These are phyloP conservation scores for Athalia circularis DNA, from an alignment of 2,888 invertebrate genomes.

Conservation along the genomic window DNA sequence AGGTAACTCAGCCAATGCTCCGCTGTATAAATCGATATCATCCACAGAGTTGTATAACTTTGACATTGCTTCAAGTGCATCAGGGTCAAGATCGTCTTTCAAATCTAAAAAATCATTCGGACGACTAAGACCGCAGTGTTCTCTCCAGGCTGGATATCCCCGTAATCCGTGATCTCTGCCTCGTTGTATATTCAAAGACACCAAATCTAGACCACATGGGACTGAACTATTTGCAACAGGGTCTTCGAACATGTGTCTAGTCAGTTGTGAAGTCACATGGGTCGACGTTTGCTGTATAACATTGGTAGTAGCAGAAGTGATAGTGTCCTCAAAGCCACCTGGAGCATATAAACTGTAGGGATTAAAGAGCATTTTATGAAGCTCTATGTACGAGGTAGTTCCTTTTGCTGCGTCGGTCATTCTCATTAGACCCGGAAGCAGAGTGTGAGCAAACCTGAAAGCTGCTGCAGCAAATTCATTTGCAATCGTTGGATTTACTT, in stretches of 20 bases:
- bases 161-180: slow-evolving; percentile 93
- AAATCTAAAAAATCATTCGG: slow-evolving; percentile 82
- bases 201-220: slow-evolving; percentile 87
- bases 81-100: slow-evolving; percentile 79
- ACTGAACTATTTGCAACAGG: slow-evolving; percentile 66
- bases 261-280: slow-evolving; percentile 77
- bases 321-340: slow-evolving; percentile 79
- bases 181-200: slow-evolving; percentile 91
- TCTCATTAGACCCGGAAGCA: slow-evolving; percentile 87
- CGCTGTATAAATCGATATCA: slow-evolving; percentile 93
- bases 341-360: slow-evolving; percentile 82
- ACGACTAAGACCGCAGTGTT: slow-evolving; percentile 82
- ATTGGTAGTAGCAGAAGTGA: slow-evolving; percentile 78
- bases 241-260: slow-evolving; percentile 82
- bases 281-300: slow-evolving; percentile 68
- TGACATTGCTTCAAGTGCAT: slow-evolving; percentile 79
- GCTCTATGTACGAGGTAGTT: slow-evolving; percentile 79
- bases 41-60: slow-evolving; percentile 84
- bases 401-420: slow-evolving; percentile 78
- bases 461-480: slow-evolving; percentile 91
- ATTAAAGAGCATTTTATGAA: slow-evolving; percentile 88
- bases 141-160: slow-evolving; percentile 85
- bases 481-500: slow-evolving; percentile 85
- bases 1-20: slow-evolving; percentile 88
- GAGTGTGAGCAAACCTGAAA: slow-evolving; percentile 92